Evolutionary conservation across 2,797 vertebrate species (phyloP).

Genomic region (Psittacula derbiana): DNA sequence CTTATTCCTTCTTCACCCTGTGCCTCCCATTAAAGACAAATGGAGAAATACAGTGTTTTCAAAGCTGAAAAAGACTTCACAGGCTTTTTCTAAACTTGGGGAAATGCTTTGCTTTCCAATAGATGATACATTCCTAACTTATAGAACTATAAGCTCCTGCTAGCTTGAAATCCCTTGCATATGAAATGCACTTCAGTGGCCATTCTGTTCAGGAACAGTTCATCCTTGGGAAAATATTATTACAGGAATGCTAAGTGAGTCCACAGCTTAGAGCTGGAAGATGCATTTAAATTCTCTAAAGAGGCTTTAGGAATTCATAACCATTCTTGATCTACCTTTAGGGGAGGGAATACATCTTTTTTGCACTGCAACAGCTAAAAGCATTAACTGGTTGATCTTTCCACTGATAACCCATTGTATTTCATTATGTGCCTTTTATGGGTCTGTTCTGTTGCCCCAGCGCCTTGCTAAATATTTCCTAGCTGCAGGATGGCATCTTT

Average conservation of each 20-base stretch:
- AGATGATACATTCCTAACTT: background rate
- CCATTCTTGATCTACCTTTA: constrained; percentile 35
- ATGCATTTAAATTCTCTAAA: constrained; percentile 44
- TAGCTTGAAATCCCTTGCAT: constrained; percentile 12
- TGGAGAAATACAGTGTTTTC: background rate
- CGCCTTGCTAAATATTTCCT: background rate
- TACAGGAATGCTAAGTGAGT: constrained; percentile 6
- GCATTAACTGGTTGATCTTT: constrained; percentile 31
- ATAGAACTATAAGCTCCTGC: background rate
- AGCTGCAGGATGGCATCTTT: background rate
- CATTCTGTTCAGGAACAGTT: constrained; percentile 28
- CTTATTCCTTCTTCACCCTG: background rate
- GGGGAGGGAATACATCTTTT: background rate
- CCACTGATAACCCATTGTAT: background rate
- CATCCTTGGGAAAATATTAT: constrained; percentile 56
- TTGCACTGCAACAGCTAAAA: constrained; percentile 11
- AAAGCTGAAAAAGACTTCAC: background rate
- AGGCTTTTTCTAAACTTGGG: background rate
- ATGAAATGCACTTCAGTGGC: constrained; percentile 16
- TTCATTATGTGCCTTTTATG: background rate
- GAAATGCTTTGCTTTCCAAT: background rate
- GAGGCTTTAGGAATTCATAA: constrained; percentile 41
- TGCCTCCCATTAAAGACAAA: background rate
- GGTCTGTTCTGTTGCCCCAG: background rate
- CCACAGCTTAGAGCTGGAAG: constrained; percentile 2